A percentile compares a stretch with the other conserved stretches of the same genome.
These are phyloP conservation scores for Karalla daura DNA, from an alignment of 2,797 vertebrate genomes.

Conservation along the genomic window DNA sequence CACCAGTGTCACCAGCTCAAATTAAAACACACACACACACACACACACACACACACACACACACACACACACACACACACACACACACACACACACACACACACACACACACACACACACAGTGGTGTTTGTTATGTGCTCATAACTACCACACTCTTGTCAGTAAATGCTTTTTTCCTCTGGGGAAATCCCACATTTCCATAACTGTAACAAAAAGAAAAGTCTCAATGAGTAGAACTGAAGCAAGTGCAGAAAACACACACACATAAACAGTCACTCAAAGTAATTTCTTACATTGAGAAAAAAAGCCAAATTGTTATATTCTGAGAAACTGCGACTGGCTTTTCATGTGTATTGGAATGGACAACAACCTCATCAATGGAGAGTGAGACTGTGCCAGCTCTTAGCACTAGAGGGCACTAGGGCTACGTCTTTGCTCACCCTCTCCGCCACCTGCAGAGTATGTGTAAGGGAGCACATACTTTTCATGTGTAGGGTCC, in stretches of 20 bases:
- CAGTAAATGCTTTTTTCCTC: constrained; percentile 6
- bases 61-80: too few species aligned
- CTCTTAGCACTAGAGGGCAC: constrained; percentile 85
- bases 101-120: too few species aligned
- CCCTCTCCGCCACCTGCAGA: constrained; percentile 36
- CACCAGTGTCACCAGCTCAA: constrained; percentile 4
- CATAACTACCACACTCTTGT: constrained; percentile 30
- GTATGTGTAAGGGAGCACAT: constrained; percentile 55
- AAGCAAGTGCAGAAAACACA: constrained; percentile 25
- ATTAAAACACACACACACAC: too few species aligned
- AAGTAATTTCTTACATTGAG: not conserved
- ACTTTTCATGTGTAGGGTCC: constrained; percentile 69
- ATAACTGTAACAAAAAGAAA: constrained; percentile 28
- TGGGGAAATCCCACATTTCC: constrained; percentile 42
- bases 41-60: too few species aligned
- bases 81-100: too few species aligned
- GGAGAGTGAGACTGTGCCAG: constrained; percentile 12
- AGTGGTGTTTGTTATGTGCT: constrained; percentile 41
- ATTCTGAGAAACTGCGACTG: too few species aligned
- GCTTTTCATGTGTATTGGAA: constrained; percentile 18
- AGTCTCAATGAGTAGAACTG: constrained; percentile 49
- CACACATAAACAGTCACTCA: not conserved
- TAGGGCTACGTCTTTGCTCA: constrained; percentile 70
- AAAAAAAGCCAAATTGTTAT: not conserved
- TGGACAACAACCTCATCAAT: not conserved